Conservation (phyloP, 2,888 invertebrate genomes). For the Hydrotaea cyrtoneurina region DNA sequence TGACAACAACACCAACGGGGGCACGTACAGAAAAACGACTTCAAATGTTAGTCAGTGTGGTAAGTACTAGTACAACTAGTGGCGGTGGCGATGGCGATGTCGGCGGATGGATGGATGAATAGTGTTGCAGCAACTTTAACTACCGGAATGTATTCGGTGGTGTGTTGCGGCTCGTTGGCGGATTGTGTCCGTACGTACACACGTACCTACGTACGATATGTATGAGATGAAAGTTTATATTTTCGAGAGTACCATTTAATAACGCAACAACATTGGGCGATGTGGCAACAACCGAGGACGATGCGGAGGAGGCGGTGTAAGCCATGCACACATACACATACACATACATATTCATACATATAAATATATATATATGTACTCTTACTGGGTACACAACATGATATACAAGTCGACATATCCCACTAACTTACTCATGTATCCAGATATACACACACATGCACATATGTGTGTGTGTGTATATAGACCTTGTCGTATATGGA, state of each 20-base stretch:
- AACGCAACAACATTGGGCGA: conserved; percentile 44
- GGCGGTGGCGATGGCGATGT: background rate
- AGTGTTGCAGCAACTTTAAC: conserved; percentile 25
- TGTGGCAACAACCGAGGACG: conserved; percentile 38
- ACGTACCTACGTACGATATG: background rate
- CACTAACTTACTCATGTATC: background rate
- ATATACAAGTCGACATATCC: background rate
- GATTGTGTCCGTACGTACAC: background rate
- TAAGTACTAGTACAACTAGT: conserved; percentile 1
- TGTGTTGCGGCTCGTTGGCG: conserved; percentile 4
- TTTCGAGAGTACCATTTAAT: conserved; percentile 67
- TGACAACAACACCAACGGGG: conserved; percentile 23
- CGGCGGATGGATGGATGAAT: background rate
- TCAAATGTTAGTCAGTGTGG: conserved; percentile 39
- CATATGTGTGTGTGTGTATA: too few species aligned
- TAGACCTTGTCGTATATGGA: too few species aligned
- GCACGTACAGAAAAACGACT: conserved; percentile 42
- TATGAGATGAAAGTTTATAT: conserved; percentile 56
- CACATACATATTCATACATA: too few species aligned
- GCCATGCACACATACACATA: background rate
- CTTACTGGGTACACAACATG: too few species aligned
- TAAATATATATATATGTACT: background rate
- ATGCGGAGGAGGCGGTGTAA: background rate
- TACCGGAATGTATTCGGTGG: conserved; percentile 2
- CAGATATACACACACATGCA: too few species aligned